Percentiles rank a stretch among this genome's conserved stretches.
Conservation (phyloP, 2,888 invertebrate species). For the Drosophila anomalata region DNA sequence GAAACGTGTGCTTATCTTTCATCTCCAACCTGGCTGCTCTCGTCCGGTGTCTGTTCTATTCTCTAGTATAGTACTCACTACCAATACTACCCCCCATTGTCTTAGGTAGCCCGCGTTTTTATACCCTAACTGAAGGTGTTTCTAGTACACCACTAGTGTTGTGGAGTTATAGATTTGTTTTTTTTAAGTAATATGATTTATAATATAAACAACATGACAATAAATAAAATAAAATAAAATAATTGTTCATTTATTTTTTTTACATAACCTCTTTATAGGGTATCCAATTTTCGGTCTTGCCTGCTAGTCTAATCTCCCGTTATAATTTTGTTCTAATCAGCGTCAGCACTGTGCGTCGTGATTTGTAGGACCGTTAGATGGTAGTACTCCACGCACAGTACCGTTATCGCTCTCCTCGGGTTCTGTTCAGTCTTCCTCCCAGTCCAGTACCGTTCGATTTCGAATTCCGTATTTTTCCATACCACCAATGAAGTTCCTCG, state of each 20-base stretch:
- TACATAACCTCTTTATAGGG: neutral
- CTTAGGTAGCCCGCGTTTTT: slow-evolving; percentile 38
- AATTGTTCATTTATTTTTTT: neutral
- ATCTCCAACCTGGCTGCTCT: slow-evolving; percentile 40
- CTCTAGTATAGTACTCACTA: neutral
- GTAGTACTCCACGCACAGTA: slow-evolving; percentile 63
- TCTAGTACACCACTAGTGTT: neutral
- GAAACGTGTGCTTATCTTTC: slow-evolving; percentile 44
- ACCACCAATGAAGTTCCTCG: slow-evolving; percentile 30
- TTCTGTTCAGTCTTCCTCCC: slow-evolving; percentile 50
- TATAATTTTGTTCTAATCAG: slow-evolving; percentile 48
- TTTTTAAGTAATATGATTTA: too few species aligned
- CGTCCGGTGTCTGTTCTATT: slow-evolving; percentile 18
- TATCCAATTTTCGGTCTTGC: neutral
- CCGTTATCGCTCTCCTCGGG: slow-evolving; percentile 55
- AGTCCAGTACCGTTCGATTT: slow-evolving; percentile 7
- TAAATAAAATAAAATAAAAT: neutral
- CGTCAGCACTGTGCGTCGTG: slow-evolving; percentile 59
- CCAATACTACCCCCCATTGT: slow-evolving; percentile 36
- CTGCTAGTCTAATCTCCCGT: too few species aligned
- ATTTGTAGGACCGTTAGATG: slow-evolving; percentile 53
- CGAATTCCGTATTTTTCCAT: slow-evolving; percentile 34
- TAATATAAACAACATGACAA: too few species aligned
- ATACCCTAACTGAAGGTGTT: slow-evolving; percentile 12
- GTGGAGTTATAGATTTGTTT: too few species aligned